Evolutionary conservation across 2,113 vertebrate species (phyloP).

Genomic region (Trichomycterus rosablanca): DNA sequence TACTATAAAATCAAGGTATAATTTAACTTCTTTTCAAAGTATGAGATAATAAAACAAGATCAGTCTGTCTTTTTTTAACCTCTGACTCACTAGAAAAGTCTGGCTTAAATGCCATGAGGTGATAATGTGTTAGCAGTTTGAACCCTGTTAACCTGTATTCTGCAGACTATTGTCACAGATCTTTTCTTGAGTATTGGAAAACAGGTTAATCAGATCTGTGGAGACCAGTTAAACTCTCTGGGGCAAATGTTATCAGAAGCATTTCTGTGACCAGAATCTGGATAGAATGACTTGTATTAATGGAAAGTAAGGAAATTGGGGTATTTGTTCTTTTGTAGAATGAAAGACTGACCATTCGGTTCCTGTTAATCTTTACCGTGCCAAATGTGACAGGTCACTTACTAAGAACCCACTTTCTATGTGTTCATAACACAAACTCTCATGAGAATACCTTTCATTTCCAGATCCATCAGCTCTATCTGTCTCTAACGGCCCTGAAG

Average conservation of each 20-base stretch:
- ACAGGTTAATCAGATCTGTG: constrained; percentile 16
- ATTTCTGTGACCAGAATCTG: too few relatives aligned
- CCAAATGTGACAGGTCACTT: constrained; percentile 21
- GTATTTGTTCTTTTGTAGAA: too few relatives aligned
- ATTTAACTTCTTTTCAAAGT: constrained; percentile 5
- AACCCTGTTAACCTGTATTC: constrained; percentile 14
- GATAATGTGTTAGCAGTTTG: constrained; percentile 11
- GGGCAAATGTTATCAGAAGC: too few relatives aligned
- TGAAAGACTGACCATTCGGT: background rate
- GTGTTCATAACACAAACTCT: constrained; percentile 21
- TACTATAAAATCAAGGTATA: constrained; percentile 27
- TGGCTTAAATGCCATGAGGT: constrained; percentile 14
- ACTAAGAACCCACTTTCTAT: constrained; percentile 14
- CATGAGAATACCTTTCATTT: constrained; percentile 36
- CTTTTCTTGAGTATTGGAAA: constrained; percentile 2
- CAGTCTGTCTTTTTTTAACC: constrained; percentile 3
- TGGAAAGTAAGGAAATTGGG: too few relatives aligned
- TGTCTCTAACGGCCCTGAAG: constrained; percentile 33
- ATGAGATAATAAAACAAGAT: constrained; percentile 14
- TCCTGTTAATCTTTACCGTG: constrained; percentile 6
- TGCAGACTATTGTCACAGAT: background rate
- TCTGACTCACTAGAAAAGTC: constrained; percentile 4
- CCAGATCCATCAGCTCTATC: constrained; percentile 34
- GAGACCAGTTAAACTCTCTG: constrained; percentile 5
- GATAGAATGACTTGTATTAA: too few relatives aligned